Evolutionary conservation across 2,113 vertebrate genomes (phyloP).

Genomic region (Phycodurus eques): DNA sequence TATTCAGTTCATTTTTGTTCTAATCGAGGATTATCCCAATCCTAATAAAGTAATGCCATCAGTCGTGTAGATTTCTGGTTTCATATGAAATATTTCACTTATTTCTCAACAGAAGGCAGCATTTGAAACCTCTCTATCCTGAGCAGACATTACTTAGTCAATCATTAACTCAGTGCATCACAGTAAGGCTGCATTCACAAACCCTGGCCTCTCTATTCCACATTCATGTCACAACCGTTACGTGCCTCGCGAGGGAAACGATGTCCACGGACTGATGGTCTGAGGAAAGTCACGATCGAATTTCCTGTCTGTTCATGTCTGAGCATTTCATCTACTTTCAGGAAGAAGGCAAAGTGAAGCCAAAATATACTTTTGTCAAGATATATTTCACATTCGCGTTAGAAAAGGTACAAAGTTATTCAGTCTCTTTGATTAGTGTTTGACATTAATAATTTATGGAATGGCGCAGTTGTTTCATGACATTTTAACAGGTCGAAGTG

Average conservation of each 20-base stretch:
- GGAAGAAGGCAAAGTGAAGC: background rate
- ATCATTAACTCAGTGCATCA: conserved; percentile 68
- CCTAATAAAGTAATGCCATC: background rate
- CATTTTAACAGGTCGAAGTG: conserved; percentile 58
- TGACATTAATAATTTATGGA: conserved; percentile 64
- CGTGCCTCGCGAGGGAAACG: conserved; percentile 64
- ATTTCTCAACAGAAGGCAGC: background rate
- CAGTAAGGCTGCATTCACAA: conserved; percentile 29
- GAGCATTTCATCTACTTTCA: conserved; percentile 34
- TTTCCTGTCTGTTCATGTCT: conserved; percentile 27
- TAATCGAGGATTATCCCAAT: background rate
- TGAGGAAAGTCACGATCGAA: conserved; percentile 23
- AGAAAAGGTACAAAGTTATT: background rate
- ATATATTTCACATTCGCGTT: background rate
- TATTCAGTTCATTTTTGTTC: background rate
- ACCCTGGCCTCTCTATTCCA: conserved; percentile 52
- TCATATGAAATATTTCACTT: background rate
- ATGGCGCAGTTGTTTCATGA: conserved; percentile 40
- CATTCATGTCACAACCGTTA: conserved; percentile 76
- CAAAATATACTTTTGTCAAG: background rate
- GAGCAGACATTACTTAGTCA: conserved; percentile 32
- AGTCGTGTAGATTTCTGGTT: background rate
- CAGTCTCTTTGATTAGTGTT: background rate
- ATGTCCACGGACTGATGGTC: conserved; percentile 53
- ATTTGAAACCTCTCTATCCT: conserved; percentile 8